Evolutionary conservation across 2,797 vertebrate genomes (phyloP).

Genomic region (Eutrigla gurnardus): DNA sequence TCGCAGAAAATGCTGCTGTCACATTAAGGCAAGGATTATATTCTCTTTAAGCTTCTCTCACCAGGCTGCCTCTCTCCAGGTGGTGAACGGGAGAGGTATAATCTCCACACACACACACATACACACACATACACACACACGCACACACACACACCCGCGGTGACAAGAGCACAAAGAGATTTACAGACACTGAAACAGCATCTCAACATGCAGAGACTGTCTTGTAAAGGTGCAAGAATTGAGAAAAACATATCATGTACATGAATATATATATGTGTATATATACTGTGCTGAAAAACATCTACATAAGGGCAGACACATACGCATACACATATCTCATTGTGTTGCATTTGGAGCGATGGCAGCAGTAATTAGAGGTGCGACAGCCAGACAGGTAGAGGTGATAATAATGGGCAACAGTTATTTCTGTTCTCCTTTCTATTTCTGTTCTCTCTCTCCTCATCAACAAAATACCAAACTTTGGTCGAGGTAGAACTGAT

Average conservation of each 20-base stretch:
- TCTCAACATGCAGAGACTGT: conserved; percentile 25
- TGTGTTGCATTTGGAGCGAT: conserved; percentile 60
- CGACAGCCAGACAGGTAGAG: conserved; percentile 77
- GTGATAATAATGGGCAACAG: conserved; percentile 70
- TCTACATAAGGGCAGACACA: conserved; percentile 8
- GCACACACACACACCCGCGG: conserved; percentile 4
- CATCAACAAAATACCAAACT: conserved; percentile 37
- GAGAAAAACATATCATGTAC: not conserved
- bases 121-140: conserved; percentile 1
- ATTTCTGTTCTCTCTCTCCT: conserved; percentile 32
- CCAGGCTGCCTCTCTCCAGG: conserved; percentile 72
- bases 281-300: conserved; percentile 6
- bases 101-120: conserved; percentile 55
- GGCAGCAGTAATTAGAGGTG: conserved; percentile 78
- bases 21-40: conserved; percentile 81
- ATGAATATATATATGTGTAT: not conserved
- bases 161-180: conserved; percentile 35
- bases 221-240: not conserved
- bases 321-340: conserved; percentile 8
- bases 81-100: conserved; percentile 75
- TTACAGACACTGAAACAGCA: conserved; percentile 35
- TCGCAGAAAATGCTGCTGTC: conserved; percentile 76
- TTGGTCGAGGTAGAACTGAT: conserved; percentile 31
- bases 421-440: conserved; percentile 72
- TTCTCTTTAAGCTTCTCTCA: conserved; percentile 74